Evolutionary conservation across 2,797 vertebrate genomes (phyloP).

Genomic region (Tangara arthus): DNA sequence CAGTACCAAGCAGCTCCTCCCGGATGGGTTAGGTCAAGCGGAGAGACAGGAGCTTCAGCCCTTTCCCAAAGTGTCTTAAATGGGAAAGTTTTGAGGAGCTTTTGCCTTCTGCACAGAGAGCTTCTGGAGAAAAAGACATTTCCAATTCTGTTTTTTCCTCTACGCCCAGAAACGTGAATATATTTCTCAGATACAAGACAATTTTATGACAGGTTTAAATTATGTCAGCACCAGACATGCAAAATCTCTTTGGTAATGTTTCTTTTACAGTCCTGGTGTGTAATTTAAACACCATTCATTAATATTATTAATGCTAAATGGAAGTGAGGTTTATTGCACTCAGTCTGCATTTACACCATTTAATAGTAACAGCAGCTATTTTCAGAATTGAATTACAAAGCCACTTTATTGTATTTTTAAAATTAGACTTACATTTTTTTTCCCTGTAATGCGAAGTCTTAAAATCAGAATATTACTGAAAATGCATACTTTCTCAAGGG

Average conservation of each 20-base stretch:
- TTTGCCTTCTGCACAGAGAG: background rate
- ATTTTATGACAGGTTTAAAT: constrained; percentile 46
- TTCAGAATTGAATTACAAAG: constrained; percentile 25
- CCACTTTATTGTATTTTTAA: background rate
- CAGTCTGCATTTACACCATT: constrained; percentile 20
- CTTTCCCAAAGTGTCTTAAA: background rate
- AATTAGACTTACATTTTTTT: background rate
- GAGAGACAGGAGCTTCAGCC: background rate
- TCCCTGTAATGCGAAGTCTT: background rate
- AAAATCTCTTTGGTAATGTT: constrained; percentile 28
- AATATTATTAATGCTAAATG: constrained; percentile 45
- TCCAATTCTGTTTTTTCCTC: background rate
- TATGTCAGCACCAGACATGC: constrained; percentile 26
- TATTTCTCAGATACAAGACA: constrained; percentile 9
- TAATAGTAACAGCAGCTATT: constrained; percentile 6
- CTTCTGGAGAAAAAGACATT: background rate
- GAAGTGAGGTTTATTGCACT: constrained; percentile 37
- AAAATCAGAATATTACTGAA: background rate
- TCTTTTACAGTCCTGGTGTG: background rate
- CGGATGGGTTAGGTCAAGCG: background rate
- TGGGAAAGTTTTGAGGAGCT: background rate
- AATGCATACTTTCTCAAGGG: background rate
- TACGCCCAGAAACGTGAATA: background rate
- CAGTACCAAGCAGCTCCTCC: background rate
- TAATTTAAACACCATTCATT: constrained; percentile 37